Evolutionary conservation across 2,797 vertebrate genomes (phyloP), one percentile per base, ranked within the genome.

Genomic region (Thalassophryne amazonica): DNA sequence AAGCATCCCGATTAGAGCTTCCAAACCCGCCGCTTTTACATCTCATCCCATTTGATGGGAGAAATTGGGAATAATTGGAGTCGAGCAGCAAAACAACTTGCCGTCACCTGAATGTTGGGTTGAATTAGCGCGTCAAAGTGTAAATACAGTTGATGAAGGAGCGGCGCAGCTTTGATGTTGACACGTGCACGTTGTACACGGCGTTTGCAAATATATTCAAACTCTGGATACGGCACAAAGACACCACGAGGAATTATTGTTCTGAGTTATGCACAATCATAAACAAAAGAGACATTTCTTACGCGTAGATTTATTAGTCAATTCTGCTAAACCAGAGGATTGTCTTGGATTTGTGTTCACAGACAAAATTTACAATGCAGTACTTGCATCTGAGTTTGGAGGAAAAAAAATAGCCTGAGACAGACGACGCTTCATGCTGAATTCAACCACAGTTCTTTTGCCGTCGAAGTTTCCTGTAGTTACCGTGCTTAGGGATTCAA

Each of bases 1-100:
- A 66, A 28, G 57, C 47, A 56, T 53, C 35, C 52, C 47, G 55
- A 51, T 55, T 40, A 42, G 46, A 57, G 57, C 18, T 38, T 47
- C 42, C 39, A 51, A 53, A 64, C 59, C 29, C 4, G 28, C 50
- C 31, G 27, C 52, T 66, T 39, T 59, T 17, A 20, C 14, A 12
- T 23, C 13, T 20, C n/a, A n/a, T n/a, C n/a, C n/a, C n/a, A n/a
- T n/a, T n/a, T n/a, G n/a, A n/a, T n/a, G n/a, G n/a, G n/a, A n/a
- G n/a, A n/a, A n/a, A n/a, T n/a, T n/a, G n/a, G n/a, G n/a, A n/a
- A n/a, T n/a, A n/a, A n/a, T n/a, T n/a, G n/a, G n/a, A n/a, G n/a
- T n/a, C n/a, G n/a, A n/a, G n/a, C n/a, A n/a, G n/a, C n/a, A n/a
- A n/a, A n/a, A 25, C 13, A 28, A 9, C 27, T 20, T 9, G n/a